phyloP scores from a whole-genome alignment of 2,888 invertebrate species.

The Nymphalis urticae region DNA sequence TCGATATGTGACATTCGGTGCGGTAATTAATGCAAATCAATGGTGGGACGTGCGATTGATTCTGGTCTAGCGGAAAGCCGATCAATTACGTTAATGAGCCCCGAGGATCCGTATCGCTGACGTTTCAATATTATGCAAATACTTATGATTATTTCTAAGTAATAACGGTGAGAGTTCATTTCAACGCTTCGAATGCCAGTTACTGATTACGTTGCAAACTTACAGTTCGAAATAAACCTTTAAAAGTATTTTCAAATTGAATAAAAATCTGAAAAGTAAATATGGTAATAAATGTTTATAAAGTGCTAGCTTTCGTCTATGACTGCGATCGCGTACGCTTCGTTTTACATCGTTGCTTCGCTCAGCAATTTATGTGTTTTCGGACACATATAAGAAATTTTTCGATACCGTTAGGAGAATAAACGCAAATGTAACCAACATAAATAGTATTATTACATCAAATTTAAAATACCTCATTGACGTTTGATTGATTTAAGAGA shows the following conservation, averaged over 20 bases:
- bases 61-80: slow-evolving; percentile 73
- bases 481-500: no score
- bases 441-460: no score
- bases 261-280: slow-evolving; percentile 6
- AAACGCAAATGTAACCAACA: no score
- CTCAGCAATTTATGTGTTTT: no score
- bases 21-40: slow-evolving; percentile 80
- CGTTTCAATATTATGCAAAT: slow-evolving; percentile 75
- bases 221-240: slow-evolving; percentile 22
- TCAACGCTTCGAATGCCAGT: slow-evolving; percentile 31
- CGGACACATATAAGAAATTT: no score
- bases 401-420: no score
- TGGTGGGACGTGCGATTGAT: slow-evolving; percentile 74
- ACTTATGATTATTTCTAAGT: slow-evolving; percentile 65
- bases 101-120: slow-evolving; percentile 72
- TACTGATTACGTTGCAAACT: slow-evolving; percentile 39
- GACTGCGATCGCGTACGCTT: not conserved
- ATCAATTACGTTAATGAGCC: slow-evolving; percentile 80
- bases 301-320: not conserved
- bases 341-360: not conserved
- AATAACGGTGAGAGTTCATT: slow-evolving; percentile 42
- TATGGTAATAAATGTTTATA: not conserved
- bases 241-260: slow-evolving; percentile 16
- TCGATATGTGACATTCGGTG: slow-evolving; percentile 70
- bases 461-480: no score